These are phyloP conservation scores for Anguilla rostrata DNA, from an alignment of 2,113 vertebrate genomes.

Conservation along the genomic window DNA sequence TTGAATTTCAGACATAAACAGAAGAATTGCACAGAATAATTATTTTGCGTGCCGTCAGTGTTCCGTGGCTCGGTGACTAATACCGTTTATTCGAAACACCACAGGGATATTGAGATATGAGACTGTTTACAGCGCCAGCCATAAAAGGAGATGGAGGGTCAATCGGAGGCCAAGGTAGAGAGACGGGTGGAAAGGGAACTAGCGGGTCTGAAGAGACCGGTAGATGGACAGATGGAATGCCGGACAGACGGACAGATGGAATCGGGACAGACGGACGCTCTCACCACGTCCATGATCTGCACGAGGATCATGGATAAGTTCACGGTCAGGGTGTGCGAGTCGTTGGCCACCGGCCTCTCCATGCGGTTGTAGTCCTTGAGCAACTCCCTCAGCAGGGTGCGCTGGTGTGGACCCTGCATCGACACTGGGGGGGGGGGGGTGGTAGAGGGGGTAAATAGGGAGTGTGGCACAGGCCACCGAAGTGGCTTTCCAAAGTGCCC, in stretches of 20 bases:
- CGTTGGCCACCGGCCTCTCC: constrained; percentile 76
- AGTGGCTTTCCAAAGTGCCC: no score
- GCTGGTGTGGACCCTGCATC: constrained; percentile 73
- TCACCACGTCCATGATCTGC: constrained; percentile 82
- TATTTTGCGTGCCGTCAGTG: no score
- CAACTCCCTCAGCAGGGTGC: constrained; percentile 73
- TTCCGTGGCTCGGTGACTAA: no score
- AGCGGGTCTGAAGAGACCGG: background rate
- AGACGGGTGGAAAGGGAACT: background rate
- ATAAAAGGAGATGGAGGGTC: background rate
- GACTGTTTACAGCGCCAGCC: background rate
- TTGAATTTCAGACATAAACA: background rate
- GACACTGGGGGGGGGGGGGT: constrained; percentile 55
- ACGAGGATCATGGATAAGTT: constrained; percentile 69
- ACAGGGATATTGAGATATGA: no score
- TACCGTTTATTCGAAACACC: no score
- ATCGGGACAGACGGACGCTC: constrained; percentile 22
- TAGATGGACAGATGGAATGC: no score
- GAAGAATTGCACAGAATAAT: background rate
- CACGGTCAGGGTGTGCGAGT: constrained; percentile 71
- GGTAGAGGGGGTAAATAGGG: no score
- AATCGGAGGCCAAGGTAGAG: background rate
- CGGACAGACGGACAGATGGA: background rate
- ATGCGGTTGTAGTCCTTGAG: constrained; percentile 77
- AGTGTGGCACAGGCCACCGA: no score